Evolutionary conservation across 1,140 invertebrate genomes (phyloP).

Genomic region (Steinernema feltiae): DNA sequence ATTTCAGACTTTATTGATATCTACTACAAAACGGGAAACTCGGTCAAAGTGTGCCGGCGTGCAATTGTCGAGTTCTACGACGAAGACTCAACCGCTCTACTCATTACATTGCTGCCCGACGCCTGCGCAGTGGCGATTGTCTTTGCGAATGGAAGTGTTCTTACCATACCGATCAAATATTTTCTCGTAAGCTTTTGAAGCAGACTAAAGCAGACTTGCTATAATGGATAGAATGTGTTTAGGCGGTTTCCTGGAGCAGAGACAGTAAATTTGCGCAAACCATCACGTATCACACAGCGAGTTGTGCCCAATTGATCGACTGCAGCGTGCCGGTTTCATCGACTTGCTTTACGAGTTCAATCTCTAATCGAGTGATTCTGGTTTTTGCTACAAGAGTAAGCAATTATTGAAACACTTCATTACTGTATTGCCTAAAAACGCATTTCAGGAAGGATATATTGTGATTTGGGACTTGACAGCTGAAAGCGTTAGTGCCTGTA

Average conservation of each 20-base stretch:
- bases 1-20: not conserved
- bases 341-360: not conserved
- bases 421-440: not conserved
- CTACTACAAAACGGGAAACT: not conserved
- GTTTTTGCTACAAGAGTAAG: not conserved
- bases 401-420: not conserved
- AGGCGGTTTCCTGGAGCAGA: not conserved
- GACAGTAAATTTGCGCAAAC: constrained; percentile 9
- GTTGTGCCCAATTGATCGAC: not conserved
- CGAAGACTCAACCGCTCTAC: not conserved
- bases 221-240: too few species aligned
- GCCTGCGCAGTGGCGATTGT: not conserved
- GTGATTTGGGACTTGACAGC: constrained; percentile 9
- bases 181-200: constrained; percentile 7
- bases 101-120: not conserved
- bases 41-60: not conserved
- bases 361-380: not conserved
- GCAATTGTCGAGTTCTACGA: not conserved
- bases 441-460: constrained; percentile 5
- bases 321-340: not conserved
- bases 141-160: not conserved
- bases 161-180: constrained; percentile 9
- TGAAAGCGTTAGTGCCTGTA: not conserved
- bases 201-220: too few species aligned
- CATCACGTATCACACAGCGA: not conserved